Evolutionary conservation across 2,888 invertebrate species (phyloP), one percentile per base, ranked within the genome.

Genomic region (Stegana nigrithorax): DNA sequence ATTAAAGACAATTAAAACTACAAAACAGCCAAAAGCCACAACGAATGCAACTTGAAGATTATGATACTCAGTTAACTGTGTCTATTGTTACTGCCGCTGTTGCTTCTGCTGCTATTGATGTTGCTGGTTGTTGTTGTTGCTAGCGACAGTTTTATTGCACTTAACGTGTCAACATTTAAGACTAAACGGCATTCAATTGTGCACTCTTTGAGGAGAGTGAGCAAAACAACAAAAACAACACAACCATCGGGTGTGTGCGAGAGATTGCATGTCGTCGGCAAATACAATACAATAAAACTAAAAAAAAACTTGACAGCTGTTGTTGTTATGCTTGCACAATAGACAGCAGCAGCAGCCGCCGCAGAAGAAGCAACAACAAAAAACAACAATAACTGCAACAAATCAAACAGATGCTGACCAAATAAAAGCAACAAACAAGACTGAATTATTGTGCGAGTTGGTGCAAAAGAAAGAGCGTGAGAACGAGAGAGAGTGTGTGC

Each of bases 1-100:
- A 76, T 76, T 80, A 76, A 80, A 75, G 71, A 67, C 80, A 76
- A 76, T 76, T 80, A 76, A 80, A 59, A 32, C 50, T 64, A 66
- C 65, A 64, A 66, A 10, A 39, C 1, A n/a, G 17, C 3, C 10
- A 32, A 32, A 32, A 32, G n/a, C 32, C 10, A 32, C 32, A 32
- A 32, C n/a, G n/a, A 39, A n/a, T 39, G 39, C 39, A 39, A 39
- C 39, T 14, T 8, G n/a, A n/a, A n/a, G n/a, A n/a, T n/a, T n/a
- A n/a, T n/a, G n/a, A n/a, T n/a, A n/a, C n/a, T n/a, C n/a, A n/a
- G n/a, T n/a, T n/a, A n/a, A n/a, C n/a, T n/a, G n/a, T n/a, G n/a
- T n/a, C n/a, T n/a, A n/a, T n/a, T n/a, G n/a, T n/a, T n/a, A n/a
- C n/a, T n/a, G n/a, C n/a, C n/a, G n/a, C n/a, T n/a, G n/a, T n/a